A percentile compares a stretch with the other conserved stretches of the same genome.
Conservation (phyloP, 2,888 invertebrate species). For the Caenorhabditis auriculariae region DNA sequence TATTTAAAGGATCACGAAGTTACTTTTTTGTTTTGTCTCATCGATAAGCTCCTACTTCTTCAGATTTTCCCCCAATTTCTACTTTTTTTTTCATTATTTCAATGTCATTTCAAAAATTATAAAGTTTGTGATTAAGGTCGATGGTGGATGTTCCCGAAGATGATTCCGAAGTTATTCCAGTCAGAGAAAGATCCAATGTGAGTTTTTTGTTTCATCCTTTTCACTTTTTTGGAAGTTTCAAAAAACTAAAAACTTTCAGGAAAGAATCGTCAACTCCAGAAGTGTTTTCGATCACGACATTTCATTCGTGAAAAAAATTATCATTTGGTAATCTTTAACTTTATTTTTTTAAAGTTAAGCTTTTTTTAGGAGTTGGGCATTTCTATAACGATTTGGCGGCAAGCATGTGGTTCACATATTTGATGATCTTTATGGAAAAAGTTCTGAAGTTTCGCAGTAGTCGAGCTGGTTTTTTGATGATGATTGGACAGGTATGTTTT, state of each 20-base stretch:
- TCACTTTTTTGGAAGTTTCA: too few relatives aligned
- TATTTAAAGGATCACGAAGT: too few relatives aligned
- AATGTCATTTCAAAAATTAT: not conserved
- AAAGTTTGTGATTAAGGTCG: not conserved
- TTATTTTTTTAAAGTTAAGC: too few relatives aligned
- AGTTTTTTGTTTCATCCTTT: too few relatives aligned
- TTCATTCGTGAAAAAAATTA: conserved; percentile 12
- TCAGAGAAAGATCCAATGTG: too few relatives aligned
- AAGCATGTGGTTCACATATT: conserved; percentile 90
- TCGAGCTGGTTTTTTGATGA: conserved; percentile 71
- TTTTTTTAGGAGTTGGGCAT: conserved; percentile 74
- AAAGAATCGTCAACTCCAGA: too few relatives aligned
- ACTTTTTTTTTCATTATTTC: not conserved
- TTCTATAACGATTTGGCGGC: conserved; percentile 88
- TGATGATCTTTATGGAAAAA: conserved; percentile 78
- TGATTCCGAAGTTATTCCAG: not conserved
- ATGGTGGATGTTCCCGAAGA: not conserved
- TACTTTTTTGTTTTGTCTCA: too few relatives aligned
- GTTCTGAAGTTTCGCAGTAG: conserved; percentile 60
- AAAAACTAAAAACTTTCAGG: too few relatives aligned
- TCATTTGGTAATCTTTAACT: conserved; percentile 9
- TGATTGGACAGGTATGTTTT: conserved; percentile 72
- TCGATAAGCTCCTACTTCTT: too few relatives aligned
- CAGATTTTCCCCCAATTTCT: too few relatives aligned
- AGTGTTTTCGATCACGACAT: conserved; percentile 37